Base-by-base conservation (phyloP, 2,113 vertebrate species). In the Nanger granti region DNA sequence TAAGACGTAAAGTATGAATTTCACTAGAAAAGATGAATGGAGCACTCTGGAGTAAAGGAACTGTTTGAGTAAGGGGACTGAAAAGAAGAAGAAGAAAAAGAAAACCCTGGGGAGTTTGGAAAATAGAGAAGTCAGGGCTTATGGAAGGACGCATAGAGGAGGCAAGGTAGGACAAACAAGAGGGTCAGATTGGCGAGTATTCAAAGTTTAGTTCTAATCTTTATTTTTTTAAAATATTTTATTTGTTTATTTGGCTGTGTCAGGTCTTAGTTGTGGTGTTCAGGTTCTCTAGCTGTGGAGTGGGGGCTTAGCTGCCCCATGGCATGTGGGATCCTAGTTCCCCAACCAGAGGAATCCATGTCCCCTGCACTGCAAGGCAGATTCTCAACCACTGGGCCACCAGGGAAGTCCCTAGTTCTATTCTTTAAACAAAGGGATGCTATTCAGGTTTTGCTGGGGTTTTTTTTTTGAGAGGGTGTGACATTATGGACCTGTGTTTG, bases 401-500 rank as follows among this genome's bases (percentile, higher is more conserved):
- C 12, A 4, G 41, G 73, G 41, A 79, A 79, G 41, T 14, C 24
- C 41, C 73, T 47, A 28, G n/a, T n/a, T 95, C 92, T 69, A 69
- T 80, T 66, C 41, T 89, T 85, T 52, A 93, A 49, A 60, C 54
- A 87, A 91, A 69, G 15, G 8, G 31, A 93, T 49, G 26, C 11
- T 54, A 83, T 44, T 89, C 20, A 89, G 86, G n/a, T 26, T 9
- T 59, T 31, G 34, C 17, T 15, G 37, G n/a, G 31, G 31, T 1
- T n/a, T 11, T 82, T 82, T 29, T 31, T 18, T 15, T 4, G 3
- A 1, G 8, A 1, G 3, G 1, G 2, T 2, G 49, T 76, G 11
- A n/a, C 55, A 76, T 73, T 80, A 62, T 29, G 20, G 13, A 87
- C 8, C 73, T 62, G 47, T 92, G 54, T 37, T 52, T 60, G 60